phyloP scores from a whole-genome alignment of 2,797 vertebrate species.

The Eremophila alpestris region DNA sequence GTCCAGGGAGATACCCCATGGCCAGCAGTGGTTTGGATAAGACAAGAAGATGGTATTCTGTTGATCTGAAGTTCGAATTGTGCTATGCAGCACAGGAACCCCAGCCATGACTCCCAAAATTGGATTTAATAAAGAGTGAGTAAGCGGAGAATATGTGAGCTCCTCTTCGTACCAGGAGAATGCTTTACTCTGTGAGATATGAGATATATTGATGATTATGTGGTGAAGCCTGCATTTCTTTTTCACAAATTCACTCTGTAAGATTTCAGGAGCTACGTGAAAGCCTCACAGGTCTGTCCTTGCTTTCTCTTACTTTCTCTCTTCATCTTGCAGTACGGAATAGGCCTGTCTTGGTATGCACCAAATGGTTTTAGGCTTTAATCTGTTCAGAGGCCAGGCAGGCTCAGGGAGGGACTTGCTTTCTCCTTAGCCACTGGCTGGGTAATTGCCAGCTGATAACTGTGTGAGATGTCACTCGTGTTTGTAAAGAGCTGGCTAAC shows the following conservation, averaged over 20 bases:
- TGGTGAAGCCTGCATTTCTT: neutral
- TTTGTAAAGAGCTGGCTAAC: conserved; percentile 10
- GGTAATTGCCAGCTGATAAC: neutral
- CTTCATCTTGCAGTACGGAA: neutral
- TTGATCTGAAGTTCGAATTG: neutral
- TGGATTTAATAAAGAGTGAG: neutral
- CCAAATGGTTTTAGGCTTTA: neutral
- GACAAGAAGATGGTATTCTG: neutral
- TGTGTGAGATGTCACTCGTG: neutral
- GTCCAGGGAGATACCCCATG: neutral
- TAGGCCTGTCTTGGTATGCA: neutral
- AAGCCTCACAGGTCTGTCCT: neutral
- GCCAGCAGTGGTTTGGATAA: neutral
- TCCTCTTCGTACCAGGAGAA: neutral
- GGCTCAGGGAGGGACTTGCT: neutral
- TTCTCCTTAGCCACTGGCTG: neutral
- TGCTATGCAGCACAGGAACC: neutral
- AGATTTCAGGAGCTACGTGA: neutral
- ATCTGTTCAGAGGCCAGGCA: neutral
- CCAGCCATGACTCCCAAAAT: neutral
- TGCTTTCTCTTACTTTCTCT: neutral
- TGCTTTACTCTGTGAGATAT: neutral
- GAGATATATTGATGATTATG: fast-evolving
- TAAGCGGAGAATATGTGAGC: neutral
- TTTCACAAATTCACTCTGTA: neutral